Base-by-base conservation (phyloP, 2,797 vertebrate genomes). In the Sylvia borin region DNA sequence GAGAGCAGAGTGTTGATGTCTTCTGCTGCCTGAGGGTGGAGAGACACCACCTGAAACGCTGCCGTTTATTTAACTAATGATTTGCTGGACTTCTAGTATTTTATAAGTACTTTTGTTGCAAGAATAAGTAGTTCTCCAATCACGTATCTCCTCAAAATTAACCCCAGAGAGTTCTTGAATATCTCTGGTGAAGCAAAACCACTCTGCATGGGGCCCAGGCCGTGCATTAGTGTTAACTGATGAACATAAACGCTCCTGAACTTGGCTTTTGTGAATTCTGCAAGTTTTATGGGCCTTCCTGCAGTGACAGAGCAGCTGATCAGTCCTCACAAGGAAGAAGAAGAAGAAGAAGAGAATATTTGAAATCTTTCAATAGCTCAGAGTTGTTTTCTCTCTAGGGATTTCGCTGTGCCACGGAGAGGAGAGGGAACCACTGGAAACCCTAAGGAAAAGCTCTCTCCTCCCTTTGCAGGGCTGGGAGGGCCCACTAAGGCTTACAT, bases 401-500 rank as follows among this genome's bases (percentile, higher is more conserved):
- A 66, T 90, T 85, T 84, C 13, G 3, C 42, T 85, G 29, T 70
- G 54, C 42, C 77, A 74, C 87, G 53, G 48, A 73, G 81, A 73
- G 51, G 60, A 0, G 0, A 94, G 45, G 12, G 74, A 91, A 55
- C 58, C 70, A 40, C 12, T 75, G 78, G 76, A 83, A 92, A 51
- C 78, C 86, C 80, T 21, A 34, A 96, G 83, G 95, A 97, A 91
- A 88, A 91, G 70, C 93, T 93, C 76, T 78, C 92, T 88, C 65
- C 90, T 93, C 87, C 72, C 70, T 93, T 60, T 80, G 65, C 80
- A 70, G 60, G 64, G 58, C 77, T 91, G 68, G 88, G 93, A 90
- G 91, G 86, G 90, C 77, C 95, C 93, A 91, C 95, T 53, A 14
- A 90, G 89, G 91, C 91, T 96, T 97, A 93, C 95, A 93, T 91